Evolutionary conservation across 2,113 vertebrate species (phyloP).

Genomic region (Tyto alba): DNA sequence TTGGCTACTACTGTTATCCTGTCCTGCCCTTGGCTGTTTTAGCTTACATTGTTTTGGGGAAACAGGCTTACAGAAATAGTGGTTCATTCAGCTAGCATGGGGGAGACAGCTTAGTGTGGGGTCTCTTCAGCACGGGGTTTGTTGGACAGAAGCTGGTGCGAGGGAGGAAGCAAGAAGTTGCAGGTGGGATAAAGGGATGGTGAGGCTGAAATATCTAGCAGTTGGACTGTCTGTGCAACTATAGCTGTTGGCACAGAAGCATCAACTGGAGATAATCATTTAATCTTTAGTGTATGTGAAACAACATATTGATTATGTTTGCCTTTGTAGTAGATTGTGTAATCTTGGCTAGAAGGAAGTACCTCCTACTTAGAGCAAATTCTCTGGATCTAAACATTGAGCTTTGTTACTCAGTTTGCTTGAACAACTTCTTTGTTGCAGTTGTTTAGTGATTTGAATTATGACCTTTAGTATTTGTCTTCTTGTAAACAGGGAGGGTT

Average conservation of each 20-base stretch:
- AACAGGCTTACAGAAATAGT: neutral
- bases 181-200: neutral
- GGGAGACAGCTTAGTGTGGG: neutral
- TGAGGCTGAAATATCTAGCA: neutral
- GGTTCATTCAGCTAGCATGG: neutral
- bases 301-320: neutral
- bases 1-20: neutral
- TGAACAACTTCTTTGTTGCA: neutral
- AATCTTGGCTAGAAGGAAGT: neutral
- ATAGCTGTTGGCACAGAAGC: neutral
- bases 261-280: neutral
- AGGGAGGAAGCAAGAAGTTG: neutral
- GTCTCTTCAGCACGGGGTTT: neutral
- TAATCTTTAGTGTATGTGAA: neutral
- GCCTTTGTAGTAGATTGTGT: neutral
- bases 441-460: neutral
- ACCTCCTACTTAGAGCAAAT: neutral
- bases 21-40: neutral
- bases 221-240: neutral
- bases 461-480: neutral
- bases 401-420: neutral
- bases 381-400: neutral
- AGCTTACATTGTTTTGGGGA: neutral
- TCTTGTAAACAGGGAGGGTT: neutral
- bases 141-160: neutral